These are phyloP conservation scores for Bhutanitis thaidina DNA, from an alignment of 2,888 invertebrate species.

Conservation along the genomic window DNA sequence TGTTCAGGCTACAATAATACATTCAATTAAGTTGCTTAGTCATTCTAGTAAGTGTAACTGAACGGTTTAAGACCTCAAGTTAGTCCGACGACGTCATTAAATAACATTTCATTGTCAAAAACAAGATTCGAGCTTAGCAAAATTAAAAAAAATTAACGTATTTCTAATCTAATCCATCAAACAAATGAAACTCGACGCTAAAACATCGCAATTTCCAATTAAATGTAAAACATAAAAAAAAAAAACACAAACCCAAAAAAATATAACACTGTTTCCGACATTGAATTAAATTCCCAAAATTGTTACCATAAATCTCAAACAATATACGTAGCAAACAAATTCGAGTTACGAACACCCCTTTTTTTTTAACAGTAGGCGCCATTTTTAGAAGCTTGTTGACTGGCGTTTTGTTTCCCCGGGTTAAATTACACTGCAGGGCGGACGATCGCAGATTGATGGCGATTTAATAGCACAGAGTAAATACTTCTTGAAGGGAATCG, in stretches of 20 bases:
- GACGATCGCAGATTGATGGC: constrained; percentile 12
- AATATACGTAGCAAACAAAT: constrained; percentile 13
- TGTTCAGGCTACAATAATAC: too few species aligned
- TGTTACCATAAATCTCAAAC: constrained; percentile 18
- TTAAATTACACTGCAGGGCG: constrained; percentile 7
- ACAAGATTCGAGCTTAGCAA: too few species aligned
- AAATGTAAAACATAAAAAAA: background rate
- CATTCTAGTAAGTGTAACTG: too few species aligned
- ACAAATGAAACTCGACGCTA: background rate
- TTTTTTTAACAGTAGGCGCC: constrained; percentile 8
- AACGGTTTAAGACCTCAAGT: too few species aligned
- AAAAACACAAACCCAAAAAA: background rate
- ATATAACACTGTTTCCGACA: constrained; percentile 11
- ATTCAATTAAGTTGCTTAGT: too few species aligned
- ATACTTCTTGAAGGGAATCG: background rate
- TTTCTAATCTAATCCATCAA: background rate
- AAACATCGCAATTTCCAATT: constrained; percentile 10
- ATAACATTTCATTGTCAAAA: too few species aligned
- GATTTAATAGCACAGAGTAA: constrained; percentile 8
- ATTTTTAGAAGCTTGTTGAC: constrained; percentile 9
- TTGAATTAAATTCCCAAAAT: constrained; percentile 17
- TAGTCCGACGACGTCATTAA: too few species aligned
- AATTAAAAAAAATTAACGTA: too few species aligned
- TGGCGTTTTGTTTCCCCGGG: constrained; percentile 12
- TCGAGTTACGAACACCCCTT: constrained; percentile 3